A percentile compares a stretch with the other conserved stretches of the same genome.
phyloP scores from a whole-genome alignment of 1,140 invertebrate species.

The Hormaphis cornu region DNA sequence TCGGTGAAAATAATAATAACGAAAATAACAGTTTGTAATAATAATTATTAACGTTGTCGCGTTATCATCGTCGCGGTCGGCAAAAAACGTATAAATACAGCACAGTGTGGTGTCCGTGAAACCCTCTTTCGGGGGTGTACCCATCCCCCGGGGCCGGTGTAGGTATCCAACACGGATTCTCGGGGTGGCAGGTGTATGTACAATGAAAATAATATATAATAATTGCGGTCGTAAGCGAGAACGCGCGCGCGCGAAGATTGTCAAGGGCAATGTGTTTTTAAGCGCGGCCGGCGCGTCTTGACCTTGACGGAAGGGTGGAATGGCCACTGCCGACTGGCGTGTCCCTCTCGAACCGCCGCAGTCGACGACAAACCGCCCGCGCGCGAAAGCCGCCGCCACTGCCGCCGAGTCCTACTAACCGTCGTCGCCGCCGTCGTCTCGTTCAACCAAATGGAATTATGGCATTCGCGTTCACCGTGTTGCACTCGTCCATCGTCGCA shows the following conservation, averaged over 20 bases:
- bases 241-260: not conserved
- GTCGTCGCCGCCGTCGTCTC: not conserved
- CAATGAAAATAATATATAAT: too few relatives aligned
- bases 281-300: not conserved
- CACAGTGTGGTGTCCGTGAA: too few relatives aligned
- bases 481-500: conserved; percentile 15
- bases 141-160: too few relatives aligned
- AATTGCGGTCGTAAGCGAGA: conserved; percentile 15
- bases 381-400: not conserved
- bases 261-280: conserved; percentile 3
- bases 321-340: not conserved
- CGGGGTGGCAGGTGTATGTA: too few relatives aligned
- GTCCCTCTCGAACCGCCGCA: not conserved
- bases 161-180: too few relatives aligned
- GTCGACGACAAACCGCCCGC: not conserved
- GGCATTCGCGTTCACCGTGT: conserved; percentile 19
- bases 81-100: too few relatives aligned
- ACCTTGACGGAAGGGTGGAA: too few relatives aligned
- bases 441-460: conserved; percentile 21
- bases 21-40: too few relatives aligned
- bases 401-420: too few relatives aligned
- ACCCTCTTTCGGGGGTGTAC: too few relatives aligned
- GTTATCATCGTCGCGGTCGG: too few relatives aligned
- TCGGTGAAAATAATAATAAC: not conserved
- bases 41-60: too few relatives aligned